A percentile compares a stretch with the other conserved stretches of the same genome.
Conservation (phyloP, 2,797 vertebrate genomes). For the Peromyscus attwateri region DNA sequence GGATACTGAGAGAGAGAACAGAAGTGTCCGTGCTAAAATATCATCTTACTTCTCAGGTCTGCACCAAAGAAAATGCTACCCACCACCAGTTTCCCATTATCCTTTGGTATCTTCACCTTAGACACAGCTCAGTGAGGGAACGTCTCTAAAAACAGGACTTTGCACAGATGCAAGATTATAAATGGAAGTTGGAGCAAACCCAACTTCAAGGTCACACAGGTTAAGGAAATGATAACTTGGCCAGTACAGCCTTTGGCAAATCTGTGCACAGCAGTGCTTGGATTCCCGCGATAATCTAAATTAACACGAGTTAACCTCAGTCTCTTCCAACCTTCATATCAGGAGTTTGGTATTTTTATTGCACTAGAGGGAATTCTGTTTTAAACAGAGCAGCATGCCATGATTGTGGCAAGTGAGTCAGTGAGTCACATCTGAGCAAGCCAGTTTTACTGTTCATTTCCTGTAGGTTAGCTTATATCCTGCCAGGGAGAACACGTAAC, state of each 20-base stretch:
- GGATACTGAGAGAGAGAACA: rapidly evolving
- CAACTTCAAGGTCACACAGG: not conserved
- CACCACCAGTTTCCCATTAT: not conserved
- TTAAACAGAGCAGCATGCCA: slow-evolving; percentile 2
- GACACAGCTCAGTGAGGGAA: not conserved
- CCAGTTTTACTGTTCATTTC: not conserved
- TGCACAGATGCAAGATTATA: not conserved
- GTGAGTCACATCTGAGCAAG: not conserved
- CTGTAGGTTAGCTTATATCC: not conserved
- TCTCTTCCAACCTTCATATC: not conserved
- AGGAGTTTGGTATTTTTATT: slow-evolving; percentile 31
- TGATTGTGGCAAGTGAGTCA: not conserved
- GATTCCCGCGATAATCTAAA: not conserved
- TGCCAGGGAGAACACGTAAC: not conserved
- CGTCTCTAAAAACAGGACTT: not conserved
- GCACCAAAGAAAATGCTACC: not conserved
- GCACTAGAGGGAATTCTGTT: not conserved
- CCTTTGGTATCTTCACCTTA: not conserved
- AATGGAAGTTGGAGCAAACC: not conserved
- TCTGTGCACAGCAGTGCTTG: not conserved
- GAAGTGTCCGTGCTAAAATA: too few relatives aligned
- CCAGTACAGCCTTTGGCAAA: not conserved
- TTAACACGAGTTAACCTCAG: not conserved
- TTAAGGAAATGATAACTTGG: not conserved
- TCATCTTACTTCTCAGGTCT: not conserved